These are phyloP conservation scores for Dascyllus trimaculatus DNA, from an alignment of 2,113 vertebrate species.

Conservation along the genomic window DNA sequence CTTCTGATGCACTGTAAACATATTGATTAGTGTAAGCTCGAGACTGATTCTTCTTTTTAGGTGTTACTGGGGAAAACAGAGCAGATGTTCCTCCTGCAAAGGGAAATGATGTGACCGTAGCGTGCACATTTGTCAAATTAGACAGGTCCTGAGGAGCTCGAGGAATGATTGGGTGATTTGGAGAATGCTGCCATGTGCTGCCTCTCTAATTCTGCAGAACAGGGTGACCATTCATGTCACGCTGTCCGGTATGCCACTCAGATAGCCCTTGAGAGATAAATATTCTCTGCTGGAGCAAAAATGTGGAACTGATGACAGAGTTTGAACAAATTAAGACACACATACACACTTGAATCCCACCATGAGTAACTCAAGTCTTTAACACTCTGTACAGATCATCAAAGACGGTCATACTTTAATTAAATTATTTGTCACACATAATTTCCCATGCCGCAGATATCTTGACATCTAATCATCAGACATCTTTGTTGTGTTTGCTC, in stretches of 20 bases:
- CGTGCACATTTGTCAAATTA: neutral
- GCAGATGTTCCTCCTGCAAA: neutral
- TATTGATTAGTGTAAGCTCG: neutral
- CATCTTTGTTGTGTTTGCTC: slow-evolving; percentile 9
- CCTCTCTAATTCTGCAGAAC: slow-evolving; percentile 20
- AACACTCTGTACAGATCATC: neutral
- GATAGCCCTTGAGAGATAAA: slow-evolving; percentile 31
- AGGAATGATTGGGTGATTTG: neutral
- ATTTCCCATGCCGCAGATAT: slow-evolving; percentile 1
- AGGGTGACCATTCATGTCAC: slow-evolving; percentile 27
- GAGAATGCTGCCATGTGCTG: slow-evolving; percentile 20
- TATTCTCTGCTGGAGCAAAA: slow-evolving; percentile 15
- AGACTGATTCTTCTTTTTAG: neutral
- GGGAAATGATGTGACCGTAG: neutral
- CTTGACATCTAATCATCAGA: slow-evolving; percentile 1
- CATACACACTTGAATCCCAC: neutral
- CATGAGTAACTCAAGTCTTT: neutral
- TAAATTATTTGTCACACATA: slow-evolving; percentile 6
- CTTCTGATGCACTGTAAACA: neutral
- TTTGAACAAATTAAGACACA: slow-evolving; percentile 8
- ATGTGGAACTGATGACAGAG: slow-evolving; percentile 38
- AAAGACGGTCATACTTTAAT: neutral
- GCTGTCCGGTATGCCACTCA: slow-evolving; percentile 16
- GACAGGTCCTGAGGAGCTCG: neutral
- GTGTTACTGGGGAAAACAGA: neutral